Base-by-base conservation (phyloP, 2,113 vertebrate genomes). In the Acinonyx jubatus region DNA sequence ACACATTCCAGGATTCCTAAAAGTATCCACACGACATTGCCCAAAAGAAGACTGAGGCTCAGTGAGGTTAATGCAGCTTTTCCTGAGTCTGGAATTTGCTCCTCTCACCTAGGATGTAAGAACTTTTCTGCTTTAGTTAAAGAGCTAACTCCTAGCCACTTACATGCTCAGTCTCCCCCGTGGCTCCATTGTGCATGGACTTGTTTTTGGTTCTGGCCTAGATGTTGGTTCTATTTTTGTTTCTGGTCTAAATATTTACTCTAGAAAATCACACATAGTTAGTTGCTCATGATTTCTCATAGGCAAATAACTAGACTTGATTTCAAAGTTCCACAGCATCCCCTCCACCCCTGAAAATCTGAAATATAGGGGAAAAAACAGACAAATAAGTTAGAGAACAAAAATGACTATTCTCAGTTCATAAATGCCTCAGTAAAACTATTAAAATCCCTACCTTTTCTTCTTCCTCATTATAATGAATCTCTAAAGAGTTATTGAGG, bases 221-320 rank as follows among this genome's bases (percentile, higher is more conserved):
- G 21, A 71, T 66, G n/a, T 36, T 68, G 33, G 27, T 80, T 86
- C 33, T 61, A 45, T 89, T 95, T 94, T 96, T 89, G 38, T 65
- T 96, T 91, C 23, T 93, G 76, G 13, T 65, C 36, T 96, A 94
- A 96, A 93, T 95, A 96, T 91, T 85, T 93, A 61, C 9, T 65
- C 38, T 69, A 88, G 76, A 96, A 25, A 48, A 81, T 57, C 81
- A 91, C n/a, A 84, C 33, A 81, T 1, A 93, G 45, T 45, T 1
- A 93, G 45, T 45, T 85, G 68, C 27, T 89, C 36, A 48, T 78
- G 78, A 87, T 38, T 82, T 27, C 45, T 85, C 55, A 74, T 0
- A 86, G 55, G 38, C 50, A 96, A 80, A 78, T 50, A 86, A 48
- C 79, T 86, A 86, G 80, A 50, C 31, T 92, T 92, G n/a, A 81